A percentile compares a stretch with the other conserved stretches of the same genome.
Evolutionary conservation across 2,113 vertebrate species (phyloP).

Genomic region (Megaleporinus macrocephalus): DNA sequence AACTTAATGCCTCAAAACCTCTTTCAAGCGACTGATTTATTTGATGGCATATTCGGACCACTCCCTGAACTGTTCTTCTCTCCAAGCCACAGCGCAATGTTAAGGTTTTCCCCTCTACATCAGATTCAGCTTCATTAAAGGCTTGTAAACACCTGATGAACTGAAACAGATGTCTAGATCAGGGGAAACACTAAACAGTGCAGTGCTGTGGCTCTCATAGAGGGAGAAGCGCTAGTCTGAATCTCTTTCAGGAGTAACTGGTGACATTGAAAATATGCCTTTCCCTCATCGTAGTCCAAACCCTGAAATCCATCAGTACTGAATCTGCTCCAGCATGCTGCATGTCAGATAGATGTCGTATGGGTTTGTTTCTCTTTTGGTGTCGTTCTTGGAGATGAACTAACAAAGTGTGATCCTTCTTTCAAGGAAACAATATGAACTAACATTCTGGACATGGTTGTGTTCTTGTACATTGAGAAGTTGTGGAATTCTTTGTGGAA

Average conservation of each 20-base stretch:
- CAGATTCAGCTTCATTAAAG: not conserved
- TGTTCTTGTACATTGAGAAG: not conserved
- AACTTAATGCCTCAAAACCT: not conserved
- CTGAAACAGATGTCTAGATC: not conserved
- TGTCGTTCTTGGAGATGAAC: slow-evolving; percentile 12
- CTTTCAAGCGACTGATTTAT: not conserved
- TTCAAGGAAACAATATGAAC: not conserved
- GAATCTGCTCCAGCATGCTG: slow-evolving; percentile 56
- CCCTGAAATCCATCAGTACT: slow-evolving; percentile 25
- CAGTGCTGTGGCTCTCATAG: not conserved
- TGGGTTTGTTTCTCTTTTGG: not conserved
- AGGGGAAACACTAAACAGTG: not conserved
- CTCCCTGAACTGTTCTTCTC: not conserved
- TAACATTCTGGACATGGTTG: not conserved
- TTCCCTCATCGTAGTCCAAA: not conserved
- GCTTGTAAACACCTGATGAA: not conserved
- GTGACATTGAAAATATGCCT: not conserved
- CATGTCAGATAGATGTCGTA: slow-evolving; percentile 51
- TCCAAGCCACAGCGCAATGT: not conserved
- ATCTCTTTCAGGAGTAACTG: too few species aligned
- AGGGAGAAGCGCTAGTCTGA: not conserved
- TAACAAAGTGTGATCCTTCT: slow-evolving; percentile 36
- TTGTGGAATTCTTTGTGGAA: not conserved
- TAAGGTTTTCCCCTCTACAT: not conserved
- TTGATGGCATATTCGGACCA: not conserved